Conservation (phyloP, 2,113 vertebrate species). For the Crocuta crocuta region DNA sequence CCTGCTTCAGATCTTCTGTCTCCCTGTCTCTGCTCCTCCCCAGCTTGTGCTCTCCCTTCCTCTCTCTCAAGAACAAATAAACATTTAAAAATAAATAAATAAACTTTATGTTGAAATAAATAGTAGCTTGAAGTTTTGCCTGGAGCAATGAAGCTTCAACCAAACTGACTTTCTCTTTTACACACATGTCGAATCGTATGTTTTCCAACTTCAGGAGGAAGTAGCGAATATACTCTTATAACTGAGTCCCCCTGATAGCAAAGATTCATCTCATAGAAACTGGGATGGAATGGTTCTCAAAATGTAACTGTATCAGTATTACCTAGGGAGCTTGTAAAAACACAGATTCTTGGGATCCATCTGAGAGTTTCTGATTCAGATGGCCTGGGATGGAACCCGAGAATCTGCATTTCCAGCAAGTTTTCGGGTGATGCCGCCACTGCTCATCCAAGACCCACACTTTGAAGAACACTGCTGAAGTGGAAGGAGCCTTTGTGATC, state of each 20-base stretch:
- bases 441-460: not conserved
- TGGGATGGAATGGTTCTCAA: not conserved
- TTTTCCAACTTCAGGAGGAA: not conserved
- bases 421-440: not conserved
- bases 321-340: not conserved
- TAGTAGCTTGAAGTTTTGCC: not conserved
- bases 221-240: not conserved
- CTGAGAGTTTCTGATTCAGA: not conserved
- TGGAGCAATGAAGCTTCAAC: not conserved
- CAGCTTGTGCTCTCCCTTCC: too few species aligned
- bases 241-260: not conserved
- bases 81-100: too few species aligned
- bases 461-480: not conserved
- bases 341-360: not conserved
- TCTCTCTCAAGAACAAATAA: too few species aligned
- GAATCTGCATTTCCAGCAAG: not conserved
- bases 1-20: too few species aligned
- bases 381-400: not conserved
- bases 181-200: not conserved
- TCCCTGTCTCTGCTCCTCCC: too few species aligned
- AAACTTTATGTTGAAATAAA: not conserved
- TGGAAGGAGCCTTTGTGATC: not conserved
- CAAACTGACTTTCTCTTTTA: not conserved
- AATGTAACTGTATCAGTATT: not conserved
- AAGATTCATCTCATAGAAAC: not conserved